Evolutionary conservation across 1,140 invertebrate species (phyloP).

Genomic region (Trichogramma pretiosum): DNA sequence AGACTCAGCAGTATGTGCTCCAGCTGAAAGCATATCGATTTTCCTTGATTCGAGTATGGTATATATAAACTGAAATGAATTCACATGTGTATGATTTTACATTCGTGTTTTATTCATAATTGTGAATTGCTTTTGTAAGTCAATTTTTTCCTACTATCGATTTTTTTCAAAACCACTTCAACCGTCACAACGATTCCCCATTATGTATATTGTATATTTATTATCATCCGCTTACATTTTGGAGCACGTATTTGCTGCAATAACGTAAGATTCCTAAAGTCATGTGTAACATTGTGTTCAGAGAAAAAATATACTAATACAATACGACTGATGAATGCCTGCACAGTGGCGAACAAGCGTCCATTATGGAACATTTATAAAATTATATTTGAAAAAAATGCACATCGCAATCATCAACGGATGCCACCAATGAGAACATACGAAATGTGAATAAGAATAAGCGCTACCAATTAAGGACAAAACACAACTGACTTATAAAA

Average conservation of each 20-base stretch:
- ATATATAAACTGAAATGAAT: too few relatives aligned
- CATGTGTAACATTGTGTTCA: slow-evolving; percentile 48
- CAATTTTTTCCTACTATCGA: too few relatives aligned
- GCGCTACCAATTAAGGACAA: slow-evolving; percentile 28
- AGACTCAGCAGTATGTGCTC: slow-evolving; percentile 39
- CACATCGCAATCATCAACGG: slow-evolving; percentile 34
- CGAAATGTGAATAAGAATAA: slow-evolving; percentile 31
- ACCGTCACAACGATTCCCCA: too few relatives aligned
- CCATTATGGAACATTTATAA: slow-evolving; percentile 31
- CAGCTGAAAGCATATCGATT: too few relatives aligned
- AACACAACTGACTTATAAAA: slow-evolving; percentile 37
- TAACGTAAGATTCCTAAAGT: slow-evolving; percentile 48
- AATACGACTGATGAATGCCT: slow-evolving; percentile 45
- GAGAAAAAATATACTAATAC: slow-evolving; percentile 45
- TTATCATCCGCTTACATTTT: too few relatives aligned
- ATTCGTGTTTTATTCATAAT: too few relatives aligned
- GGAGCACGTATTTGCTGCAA: slow-evolving; percentile 38
- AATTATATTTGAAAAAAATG: slow-evolving; percentile 22
- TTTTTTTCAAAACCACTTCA: too few relatives aligned
- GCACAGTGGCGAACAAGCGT: slow-evolving; percentile 35
- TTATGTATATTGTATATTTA: too few relatives aligned
- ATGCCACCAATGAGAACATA: slow-evolving; percentile 35
- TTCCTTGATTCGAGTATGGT: too few relatives aligned
- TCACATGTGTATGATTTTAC: too few relatives aligned
- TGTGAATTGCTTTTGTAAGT: too few relatives aligned